Conservation (phyloP, 1,140 invertebrate species). For the Psilanteris sp. region DNA sequence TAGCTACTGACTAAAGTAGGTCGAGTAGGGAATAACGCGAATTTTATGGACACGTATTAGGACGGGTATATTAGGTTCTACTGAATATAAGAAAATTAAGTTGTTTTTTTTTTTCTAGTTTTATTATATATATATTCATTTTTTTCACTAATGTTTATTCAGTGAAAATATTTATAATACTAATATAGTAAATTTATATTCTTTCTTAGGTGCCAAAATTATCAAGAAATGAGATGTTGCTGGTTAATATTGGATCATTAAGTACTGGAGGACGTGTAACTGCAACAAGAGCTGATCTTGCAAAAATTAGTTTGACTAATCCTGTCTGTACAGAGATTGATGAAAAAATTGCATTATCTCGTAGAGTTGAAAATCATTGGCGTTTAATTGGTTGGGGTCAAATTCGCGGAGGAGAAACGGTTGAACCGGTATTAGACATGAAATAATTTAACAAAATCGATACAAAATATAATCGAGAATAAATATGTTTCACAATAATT, state of each 20-base stretch:
- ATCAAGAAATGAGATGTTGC: slow-evolving; percentile 84
- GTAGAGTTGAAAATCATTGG: slow-evolving; percentile 99
- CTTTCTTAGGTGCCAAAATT: slow-evolving; percentile 84
- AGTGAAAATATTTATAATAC: too few species aligned
- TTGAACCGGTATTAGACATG: slow-evolving; percentile 83
- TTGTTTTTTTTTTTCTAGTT: too few species aligned
- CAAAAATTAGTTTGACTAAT: slow-evolving; percentile 97
- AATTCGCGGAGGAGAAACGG: slow-evolving; percentile 94
- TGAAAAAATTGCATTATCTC: slow-evolving; percentile 98
- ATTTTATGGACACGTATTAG: too few species aligned
- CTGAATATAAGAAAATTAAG: too few species aligned
- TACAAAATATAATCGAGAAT: slow-evolving; percentile 1
- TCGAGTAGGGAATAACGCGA: too few species aligned
- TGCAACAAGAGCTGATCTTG: slow-evolving; percentile 98
- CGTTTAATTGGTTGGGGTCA: slow-evolving; percentile 98
- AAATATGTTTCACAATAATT: slow-evolving; percentile 28
- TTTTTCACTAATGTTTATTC: too few species aligned
- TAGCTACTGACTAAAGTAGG: too few species aligned
- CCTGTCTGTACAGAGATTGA: slow-evolving; percentile 99
- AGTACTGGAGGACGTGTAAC: slow-evolving; percentile 98
- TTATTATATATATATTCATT: too few species aligned
- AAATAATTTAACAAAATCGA: slow-evolving; percentile 63
- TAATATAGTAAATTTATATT: too few species aligned
- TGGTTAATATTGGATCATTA: slow-evolving; percentile 99
- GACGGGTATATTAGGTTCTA: too few species aligned